Conservation (phyloP, 2,888 invertebrate species). For the Lycaena phlaeas region DNA sequence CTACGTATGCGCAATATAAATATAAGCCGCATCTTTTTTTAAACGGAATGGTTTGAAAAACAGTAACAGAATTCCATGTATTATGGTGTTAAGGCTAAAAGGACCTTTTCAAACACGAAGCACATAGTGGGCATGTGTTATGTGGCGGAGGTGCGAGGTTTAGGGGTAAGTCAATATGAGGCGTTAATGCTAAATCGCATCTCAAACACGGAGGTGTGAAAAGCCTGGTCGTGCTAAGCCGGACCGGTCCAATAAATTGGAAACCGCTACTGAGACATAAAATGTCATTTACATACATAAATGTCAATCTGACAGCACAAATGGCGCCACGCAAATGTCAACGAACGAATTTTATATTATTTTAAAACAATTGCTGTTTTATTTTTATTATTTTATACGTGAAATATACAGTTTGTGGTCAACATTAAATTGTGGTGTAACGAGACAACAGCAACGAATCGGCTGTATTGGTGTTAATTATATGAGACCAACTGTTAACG, state of each 20-base stretch:
- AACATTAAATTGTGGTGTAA: too few species aligned
- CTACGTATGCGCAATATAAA: too few species aligned
- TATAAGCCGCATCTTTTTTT: too few species aligned
- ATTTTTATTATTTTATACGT: too few species aligned
- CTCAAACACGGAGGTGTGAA: slow-evolving; percentile 70
- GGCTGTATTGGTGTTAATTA: too few species aligned
- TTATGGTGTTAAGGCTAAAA: slow-evolving; percentile 11
- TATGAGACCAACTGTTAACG: too few species aligned
- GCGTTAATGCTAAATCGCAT: slow-evolving; percentile 62
- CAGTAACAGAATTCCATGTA: background rate
- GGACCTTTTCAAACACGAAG: slow-evolving; percentile 25
- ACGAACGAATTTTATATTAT: too few species aligned
- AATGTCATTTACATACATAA: background rate
- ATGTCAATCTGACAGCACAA: slow-evolving; percentile 1
- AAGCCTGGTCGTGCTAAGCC: slow-evolving; percentile 56
- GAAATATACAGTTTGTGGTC: too few species aligned
- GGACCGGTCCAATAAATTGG: slow-evolving; percentile 52
- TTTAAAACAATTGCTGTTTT: too few species aligned
- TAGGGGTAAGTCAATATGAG: slow-evolving; percentile 61
- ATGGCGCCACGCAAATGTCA: too few species aligned
- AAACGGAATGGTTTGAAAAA: too few species aligned
- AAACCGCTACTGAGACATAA: slow-evolving; percentile 18
- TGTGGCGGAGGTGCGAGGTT: slow-evolving; percentile 62
- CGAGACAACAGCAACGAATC: too few species aligned
- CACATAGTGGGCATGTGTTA: slow-evolving; percentile 54